These are phyloP conservation scores for Chrysochloris asiatica DNA, from an alignment of 2,113 vertebrate species.

Conservation along the genomic window DNA sequence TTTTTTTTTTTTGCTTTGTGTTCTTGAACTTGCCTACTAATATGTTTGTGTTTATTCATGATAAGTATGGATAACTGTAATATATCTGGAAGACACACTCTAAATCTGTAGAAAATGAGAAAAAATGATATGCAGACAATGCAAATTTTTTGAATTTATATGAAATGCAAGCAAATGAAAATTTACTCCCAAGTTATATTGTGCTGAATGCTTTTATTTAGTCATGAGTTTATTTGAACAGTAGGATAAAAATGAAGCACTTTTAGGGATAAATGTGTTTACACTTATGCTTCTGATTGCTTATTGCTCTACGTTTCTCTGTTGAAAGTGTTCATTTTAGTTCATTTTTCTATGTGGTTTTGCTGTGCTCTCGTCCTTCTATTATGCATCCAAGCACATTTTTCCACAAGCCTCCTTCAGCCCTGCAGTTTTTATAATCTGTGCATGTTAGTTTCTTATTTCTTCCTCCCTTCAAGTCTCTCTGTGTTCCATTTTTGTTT, in stretches of 20 bases:
- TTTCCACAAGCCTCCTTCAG: neutral
- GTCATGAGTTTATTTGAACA: constrained; percentile 58
- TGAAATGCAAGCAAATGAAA: constrained; percentile 67
- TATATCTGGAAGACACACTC: constrained; percentile 51
- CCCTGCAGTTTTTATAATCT: constrained; percentile 30
- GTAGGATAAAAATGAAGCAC: constrained; percentile 20
- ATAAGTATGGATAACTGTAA: constrained; percentile 60
- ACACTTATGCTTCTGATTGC: constrained; percentile 24
- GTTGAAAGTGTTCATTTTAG: neutral
- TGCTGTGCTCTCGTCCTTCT: neutral
- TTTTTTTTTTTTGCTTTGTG: constrained; percentile 27
- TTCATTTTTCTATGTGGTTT: neutral
- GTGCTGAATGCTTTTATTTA: constrained; percentile 61
- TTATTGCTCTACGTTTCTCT: neutral
- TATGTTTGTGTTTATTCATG: constrained; percentile 33
- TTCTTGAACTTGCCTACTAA: constrained; percentile 9
- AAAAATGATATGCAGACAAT: constrained; percentile 65
- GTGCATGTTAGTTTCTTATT: constrained; percentile 56
- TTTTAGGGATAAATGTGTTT: constrained; percentile 26
- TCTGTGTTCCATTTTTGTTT: constrained; percentile 61
- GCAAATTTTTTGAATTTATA: constrained; percentile 44
- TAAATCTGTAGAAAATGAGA: constrained; percentile 63
- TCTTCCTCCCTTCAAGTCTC: constrained; percentile 63
- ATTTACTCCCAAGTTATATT: constrained; percentile 47
- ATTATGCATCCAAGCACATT: neutral